Percentiles rank a stretch among this genome's conserved stretches.
These are phyloP conservation scores for Octopus bimaculoides DNA, from an alignment of 1,140 invertebrate genomes.

Conservation along the genomic window DNA sequence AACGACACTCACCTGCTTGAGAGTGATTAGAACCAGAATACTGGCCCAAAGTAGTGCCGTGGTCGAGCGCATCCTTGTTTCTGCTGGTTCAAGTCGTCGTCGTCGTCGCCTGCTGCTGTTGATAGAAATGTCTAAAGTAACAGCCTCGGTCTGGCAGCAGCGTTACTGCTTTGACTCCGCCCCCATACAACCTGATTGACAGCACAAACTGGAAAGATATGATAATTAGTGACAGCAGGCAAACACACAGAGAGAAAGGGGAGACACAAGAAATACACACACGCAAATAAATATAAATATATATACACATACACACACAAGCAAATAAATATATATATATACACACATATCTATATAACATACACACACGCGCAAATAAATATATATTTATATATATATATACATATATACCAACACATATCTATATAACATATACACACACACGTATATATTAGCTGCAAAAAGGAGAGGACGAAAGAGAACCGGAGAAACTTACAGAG, in stretches of 20 bases:
- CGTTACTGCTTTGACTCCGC: slow-evolving; percentile 26
- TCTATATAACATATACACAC: no score
- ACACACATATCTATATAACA: not conserved
- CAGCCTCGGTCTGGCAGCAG: slow-evolving; percentile 34
- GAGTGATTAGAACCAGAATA: slow-evolving; percentile 32
- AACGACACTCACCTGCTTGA: not conserved
- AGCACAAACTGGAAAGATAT: slow-evolving; percentile 5
- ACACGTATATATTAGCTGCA: no score
- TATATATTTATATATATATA: no score
- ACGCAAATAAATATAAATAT: not conserved
- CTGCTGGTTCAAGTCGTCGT: slow-evolving; percentile 26
- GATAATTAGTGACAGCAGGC: no score
- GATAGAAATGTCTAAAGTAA: slow-evolving; percentile 23
- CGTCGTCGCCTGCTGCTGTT: slow-evolving; percentile 24
- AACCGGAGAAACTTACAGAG: no score
- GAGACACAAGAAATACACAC: not conserved
- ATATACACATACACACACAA: not conserved
- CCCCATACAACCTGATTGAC: slow-evolving; percentile 30
- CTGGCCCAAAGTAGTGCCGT: slow-evolving; percentile 28
- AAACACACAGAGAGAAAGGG: slow-evolving; percentile 1
- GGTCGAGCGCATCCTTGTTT: slow-evolving; percentile 35
- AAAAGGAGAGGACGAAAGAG: no score
- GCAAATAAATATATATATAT: not conserved
- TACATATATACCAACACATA: no score
- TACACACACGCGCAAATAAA: no score